Evolutionary conservation across 1,140 invertebrate species (phyloP).

Genomic region (Phocides pigmalion): DNA sequence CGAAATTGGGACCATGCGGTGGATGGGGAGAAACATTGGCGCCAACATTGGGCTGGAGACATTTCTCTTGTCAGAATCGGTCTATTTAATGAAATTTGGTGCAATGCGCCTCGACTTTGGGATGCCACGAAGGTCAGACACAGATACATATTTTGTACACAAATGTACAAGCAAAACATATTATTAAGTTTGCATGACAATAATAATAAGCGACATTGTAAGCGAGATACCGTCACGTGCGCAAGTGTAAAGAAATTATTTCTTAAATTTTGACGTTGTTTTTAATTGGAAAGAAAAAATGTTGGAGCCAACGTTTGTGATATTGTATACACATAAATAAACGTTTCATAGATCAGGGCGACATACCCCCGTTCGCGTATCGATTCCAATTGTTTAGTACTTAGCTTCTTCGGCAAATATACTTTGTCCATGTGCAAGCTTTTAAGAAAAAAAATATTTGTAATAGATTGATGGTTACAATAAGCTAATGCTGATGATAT

Average conservation of each 20-base stretch:
- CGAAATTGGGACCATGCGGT: conserved; percentile 34
- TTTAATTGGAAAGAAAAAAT: background rate
- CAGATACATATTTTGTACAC: background rate
- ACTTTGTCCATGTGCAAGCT: conserved; percentile 95
- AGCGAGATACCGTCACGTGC: conserved; percentile 6
- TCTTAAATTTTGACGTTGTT: background rate
- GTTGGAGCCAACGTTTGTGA: conserved; percentile 49
- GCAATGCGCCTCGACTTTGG: conserved; percentile 19
- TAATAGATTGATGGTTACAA: conserved; percentile 2
- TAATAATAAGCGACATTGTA: background rate
- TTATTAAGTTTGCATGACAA: conserved; percentile 10
- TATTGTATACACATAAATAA: conserved; percentile 48
- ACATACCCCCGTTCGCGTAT: conserved; percentile 94
- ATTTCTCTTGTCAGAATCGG: background rate
- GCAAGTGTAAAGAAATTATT: conserved; percentile 4
- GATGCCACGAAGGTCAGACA: background rate
- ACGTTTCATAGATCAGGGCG: conserved; percentile 59
- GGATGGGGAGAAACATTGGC: conserved; percentile 40
- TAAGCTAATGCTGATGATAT: background rate
- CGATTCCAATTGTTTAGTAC: conserved; percentile 93
- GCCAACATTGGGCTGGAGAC: conserved; percentile 36
- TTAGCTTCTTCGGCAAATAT: conserved; percentile 94
- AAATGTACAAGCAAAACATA: background rate
- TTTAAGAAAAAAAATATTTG: conserved; percentile 85
- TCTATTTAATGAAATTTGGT: conserved; percentile 3